phyloP scores from a whole-genome alignment of 2,797 vertebrate species.

The Poecilia wingei region DNA sequence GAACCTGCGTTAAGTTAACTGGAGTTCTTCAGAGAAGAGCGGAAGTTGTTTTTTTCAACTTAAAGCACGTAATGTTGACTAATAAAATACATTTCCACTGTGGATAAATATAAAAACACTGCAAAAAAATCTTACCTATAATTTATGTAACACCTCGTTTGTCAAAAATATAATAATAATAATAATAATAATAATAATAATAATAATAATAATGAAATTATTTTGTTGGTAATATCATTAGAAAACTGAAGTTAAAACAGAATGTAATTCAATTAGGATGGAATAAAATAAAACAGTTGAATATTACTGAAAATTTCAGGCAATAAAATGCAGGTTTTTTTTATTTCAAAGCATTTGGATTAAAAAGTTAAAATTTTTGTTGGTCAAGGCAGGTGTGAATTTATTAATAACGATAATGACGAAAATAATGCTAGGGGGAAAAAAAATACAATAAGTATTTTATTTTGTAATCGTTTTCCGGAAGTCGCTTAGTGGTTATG shows the following conservation, averaged over 20 bases:
- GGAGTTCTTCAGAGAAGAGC: not conserved
- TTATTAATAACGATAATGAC: not conserved
- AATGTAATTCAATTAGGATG: not conserved
- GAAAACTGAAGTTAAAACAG: not conserved
- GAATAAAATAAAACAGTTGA: not conserved
- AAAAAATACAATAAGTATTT: conserved; percentile 6
- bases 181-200: no score
- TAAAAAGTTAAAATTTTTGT: not conserved
- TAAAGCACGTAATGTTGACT: conserved; percentile 19
- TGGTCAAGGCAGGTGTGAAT: not conserved
- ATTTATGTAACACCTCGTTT: not conserved
- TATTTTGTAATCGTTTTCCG: conserved; percentile 56
- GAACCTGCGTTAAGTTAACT: conserved; percentile 22
- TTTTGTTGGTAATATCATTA: no score
- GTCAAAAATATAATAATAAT: not conserved
- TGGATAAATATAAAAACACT: not conserved
- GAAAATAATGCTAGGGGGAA: not conserved
- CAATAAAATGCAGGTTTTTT: no score
- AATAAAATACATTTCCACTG: not conserved
- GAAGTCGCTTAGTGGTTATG: conserved; percentile 31
- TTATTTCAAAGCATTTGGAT: no score
- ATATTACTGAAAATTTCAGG: not conserved
- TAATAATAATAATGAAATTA: no score
- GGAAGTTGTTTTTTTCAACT: conserved; percentile 33
- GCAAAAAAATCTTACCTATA: not conserved